Conservation (phyloP, 2,888 invertebrate genomes). For the Paralinhomoeus sp. region DNA sequence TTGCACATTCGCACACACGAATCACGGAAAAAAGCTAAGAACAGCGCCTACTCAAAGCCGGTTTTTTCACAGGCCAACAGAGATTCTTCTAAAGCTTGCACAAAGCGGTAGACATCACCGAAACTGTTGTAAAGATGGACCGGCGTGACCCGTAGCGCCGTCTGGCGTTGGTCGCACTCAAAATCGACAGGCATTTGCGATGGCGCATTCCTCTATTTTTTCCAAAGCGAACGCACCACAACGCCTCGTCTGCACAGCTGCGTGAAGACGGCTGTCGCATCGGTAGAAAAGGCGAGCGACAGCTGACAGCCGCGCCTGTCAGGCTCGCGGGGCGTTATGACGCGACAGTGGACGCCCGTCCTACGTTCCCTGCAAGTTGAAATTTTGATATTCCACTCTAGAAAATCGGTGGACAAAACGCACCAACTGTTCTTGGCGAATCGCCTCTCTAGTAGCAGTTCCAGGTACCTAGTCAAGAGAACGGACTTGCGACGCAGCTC, state of each 20-base stretch:
- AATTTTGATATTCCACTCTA: no score
- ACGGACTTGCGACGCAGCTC: slow-evolving; percentile 30
- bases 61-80: no score
- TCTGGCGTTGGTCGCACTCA: slow-evolving; percentile 34
- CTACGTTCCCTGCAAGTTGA: no score
- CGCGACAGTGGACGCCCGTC: slow-evolving; percentile 19
- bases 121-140: slow-evolving; percentile 35
- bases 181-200: not conserved
- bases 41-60: no score
- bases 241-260: slow-evolving; percentile 33
- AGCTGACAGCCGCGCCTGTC: slow-evolving; percentile 34
- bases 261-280: slow-evolving; percentile 27
- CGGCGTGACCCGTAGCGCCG: slow-evolving; percentile 34
- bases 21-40: no score
- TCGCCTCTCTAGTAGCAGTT: no score
- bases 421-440: no score
- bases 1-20: no score
- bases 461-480: slow-evolving; percentile 35
- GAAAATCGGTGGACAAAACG: no score
- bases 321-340: slow-evolving; percentile 34
- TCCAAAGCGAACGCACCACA: no score
- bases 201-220: no score
- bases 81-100: not conserved
- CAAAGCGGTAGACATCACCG: slow-evolving; percentile 29
- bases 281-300: slow-evolving; percentile 31